Conservation (phyloP, 1,140 invertebrate species). For the Apocrypta bakeri region DNA sequence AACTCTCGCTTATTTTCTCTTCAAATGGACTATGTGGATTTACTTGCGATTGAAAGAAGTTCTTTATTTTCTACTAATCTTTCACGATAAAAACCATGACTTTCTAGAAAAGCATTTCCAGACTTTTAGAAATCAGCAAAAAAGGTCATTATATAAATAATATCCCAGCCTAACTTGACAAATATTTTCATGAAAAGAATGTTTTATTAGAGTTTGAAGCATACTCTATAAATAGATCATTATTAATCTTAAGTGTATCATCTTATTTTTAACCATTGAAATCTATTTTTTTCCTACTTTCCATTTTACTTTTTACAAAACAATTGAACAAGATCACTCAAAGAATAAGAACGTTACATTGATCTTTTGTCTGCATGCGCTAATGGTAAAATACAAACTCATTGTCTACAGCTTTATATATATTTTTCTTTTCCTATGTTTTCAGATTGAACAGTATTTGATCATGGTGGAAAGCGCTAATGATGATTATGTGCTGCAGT, state of each 20-base stretch:
- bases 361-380: background rate
- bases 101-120: background rate
- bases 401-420: background rate
- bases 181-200: background rate
- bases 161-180: background rate
- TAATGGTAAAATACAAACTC: background rate
- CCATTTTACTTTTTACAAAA: background rate
- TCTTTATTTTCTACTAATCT: background rate
- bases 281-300: background rate
- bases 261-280: constrained; percentile 8
- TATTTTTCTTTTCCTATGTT: constrained; percentile 12
- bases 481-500: constrained; percentile 72
- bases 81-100: background rate
- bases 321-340: background rate
- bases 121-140: background rate
- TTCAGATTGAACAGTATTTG: constrained; percentile 44
- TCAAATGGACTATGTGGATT: background rate
- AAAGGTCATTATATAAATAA: constrained; percentile 31
- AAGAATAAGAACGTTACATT: background rate
- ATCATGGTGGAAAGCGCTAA: constrained; percentile 67
- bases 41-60: background rate
- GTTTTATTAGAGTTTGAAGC: background rate
- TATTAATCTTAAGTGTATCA: constrained; percentile 11
- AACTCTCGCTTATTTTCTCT: constrained; percentile 12
- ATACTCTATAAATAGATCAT: constrained; percentile 27